Evolutionary conservation across 2,888 invertebrate species (phyloP).

Genomic region (Rhagium mordax): DNA sequence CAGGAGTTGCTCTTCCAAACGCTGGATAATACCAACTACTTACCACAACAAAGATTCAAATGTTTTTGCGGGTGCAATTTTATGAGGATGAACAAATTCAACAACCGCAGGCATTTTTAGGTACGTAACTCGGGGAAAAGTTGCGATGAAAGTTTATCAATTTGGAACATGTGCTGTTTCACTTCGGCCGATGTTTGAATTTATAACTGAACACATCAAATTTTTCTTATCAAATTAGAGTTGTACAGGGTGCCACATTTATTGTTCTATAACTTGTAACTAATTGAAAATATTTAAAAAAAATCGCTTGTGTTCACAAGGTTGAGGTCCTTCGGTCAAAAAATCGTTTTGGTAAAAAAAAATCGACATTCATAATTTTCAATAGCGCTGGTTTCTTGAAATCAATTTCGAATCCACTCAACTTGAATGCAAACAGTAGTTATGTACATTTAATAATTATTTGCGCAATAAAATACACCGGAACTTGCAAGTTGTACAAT

Average conservation of each 20-base stretch:
- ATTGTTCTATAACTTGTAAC: too few species aligned
- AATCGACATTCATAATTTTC: too few species aligned
- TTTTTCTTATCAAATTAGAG: too few species aligned
- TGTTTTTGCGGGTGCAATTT: conserved; percentile 5
- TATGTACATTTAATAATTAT: background rate
- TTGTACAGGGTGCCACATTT: too few species aligned
- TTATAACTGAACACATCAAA: too few species aligned
- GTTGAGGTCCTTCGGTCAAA: too few species aligned
- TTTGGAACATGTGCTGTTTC: background rate
- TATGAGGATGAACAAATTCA: background rate
- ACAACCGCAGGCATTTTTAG: background rate
- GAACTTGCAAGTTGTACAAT: background rate
- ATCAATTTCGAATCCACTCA: background rate
- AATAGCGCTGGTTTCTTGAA: too few species aligned
- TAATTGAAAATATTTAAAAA: too few species aligned
- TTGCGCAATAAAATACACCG: background rate
- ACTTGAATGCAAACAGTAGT: background rate
- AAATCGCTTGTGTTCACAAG: too few species aligned
- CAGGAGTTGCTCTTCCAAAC: conserved; percentile 15
- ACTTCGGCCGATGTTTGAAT: too few species aligned
- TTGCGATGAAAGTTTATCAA: background rate
- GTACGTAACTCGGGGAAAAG: background rate
- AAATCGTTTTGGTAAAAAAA: too few species aligned
- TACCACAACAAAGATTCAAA: conserved; percentile 11
- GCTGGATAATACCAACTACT: conserved; percentile 21